Evolutionary conservation across 2,888 invertebrate species (phyloP), one percentile per base, ranked within the genome.

Genomic region (Prenolepis imparis): DNA sequence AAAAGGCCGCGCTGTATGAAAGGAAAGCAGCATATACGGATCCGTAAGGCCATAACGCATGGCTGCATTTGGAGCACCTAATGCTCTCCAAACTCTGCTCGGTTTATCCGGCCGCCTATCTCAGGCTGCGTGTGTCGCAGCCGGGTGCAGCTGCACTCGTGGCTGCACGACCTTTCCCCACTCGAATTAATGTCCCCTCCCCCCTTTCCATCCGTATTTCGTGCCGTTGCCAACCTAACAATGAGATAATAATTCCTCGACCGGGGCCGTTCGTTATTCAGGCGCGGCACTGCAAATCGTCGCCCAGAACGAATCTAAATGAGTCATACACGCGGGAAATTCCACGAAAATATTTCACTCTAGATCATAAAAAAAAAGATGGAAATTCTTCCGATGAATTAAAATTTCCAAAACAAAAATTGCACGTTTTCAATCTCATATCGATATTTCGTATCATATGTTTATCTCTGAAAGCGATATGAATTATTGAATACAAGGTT

Each of bases 91-190:
- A 84, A 84, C 3, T 3, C n/a, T 73, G 75, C 82, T 78, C 28
- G 74, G 81, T 82, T 78, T n/a, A n/a, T 85, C 28, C 61, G 41
- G 66, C 52, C 67, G 21, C 12, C 68, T 57, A 59, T 11, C 57
- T 28, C 36, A 15, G 32, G 15, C 75, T 68, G 66, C 84, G 59
- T 36, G 36, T 36, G 36, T 36, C 82, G 41, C 64, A 28, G 28
- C 28, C 68, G 73, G 88, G 93, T 93, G 89, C 93, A 92, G 91
- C 90, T 91, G 93, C 90, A 93, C 93, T 92, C 86, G 87, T 89
- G 78, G 90, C 89, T 90, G 87, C 87, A 89, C 93, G 93, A 93
- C 93, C 93, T 93, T 93, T 92, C 85, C 68, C 86, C 88, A 83
- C 82, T 87, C 81, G 82, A 86, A 68, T 81, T 64, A 52, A 52